Evolutionary conservation across 2,113 vertebrate species (phyloP), one percentile per base, ranked within the genome.

Genomic region (Pampusana beccarii): DNA sequence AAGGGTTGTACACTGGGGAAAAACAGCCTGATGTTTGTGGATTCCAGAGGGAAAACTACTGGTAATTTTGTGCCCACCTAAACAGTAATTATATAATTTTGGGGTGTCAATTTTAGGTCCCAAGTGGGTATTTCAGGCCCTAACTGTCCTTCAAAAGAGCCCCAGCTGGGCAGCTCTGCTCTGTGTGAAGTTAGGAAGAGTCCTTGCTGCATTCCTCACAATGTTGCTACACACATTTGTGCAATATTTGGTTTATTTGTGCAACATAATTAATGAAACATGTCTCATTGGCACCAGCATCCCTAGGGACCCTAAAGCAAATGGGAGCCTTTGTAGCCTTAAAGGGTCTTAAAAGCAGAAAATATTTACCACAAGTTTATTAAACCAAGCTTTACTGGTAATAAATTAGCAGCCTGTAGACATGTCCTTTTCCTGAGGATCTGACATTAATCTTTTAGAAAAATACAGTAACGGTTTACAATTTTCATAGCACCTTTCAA

Each of bases 181-280:
- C 74, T 10, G 13, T 38, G 77, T 65, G 61, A 62, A 78, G 77
- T 72, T 69, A 44, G 34, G 48, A 78, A 60, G 44, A 57, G 69
- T 33, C 75, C 77, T 53, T 18, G 40, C 58, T 90, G 92, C 86
- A 92, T 96, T 95, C 92, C 92, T 92, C 88, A 79, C 17, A 7
- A 28, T 20, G 40, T 18, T 94, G 79, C 91, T 80, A 73, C 94
- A 77, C 90, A 77, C 80, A 34, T 23, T 94, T 95, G 96, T 96
- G 96, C 92, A 97, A 95, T 93, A 95, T 97, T 97, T 96, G 88
- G 62, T 86, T 96, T 96, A 92, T 96, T 95, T 96, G 96, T 97
- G 93, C 83, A 88, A 96, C 31, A 9, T 92, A 94, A 96, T 96
- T 84, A 95, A 97, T 93, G 90, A 86, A 97, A 91, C 61, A 50